Conservation (phyloP, 2,113 vertebrate genomes). For the Colossoma macropomum region DNA sequence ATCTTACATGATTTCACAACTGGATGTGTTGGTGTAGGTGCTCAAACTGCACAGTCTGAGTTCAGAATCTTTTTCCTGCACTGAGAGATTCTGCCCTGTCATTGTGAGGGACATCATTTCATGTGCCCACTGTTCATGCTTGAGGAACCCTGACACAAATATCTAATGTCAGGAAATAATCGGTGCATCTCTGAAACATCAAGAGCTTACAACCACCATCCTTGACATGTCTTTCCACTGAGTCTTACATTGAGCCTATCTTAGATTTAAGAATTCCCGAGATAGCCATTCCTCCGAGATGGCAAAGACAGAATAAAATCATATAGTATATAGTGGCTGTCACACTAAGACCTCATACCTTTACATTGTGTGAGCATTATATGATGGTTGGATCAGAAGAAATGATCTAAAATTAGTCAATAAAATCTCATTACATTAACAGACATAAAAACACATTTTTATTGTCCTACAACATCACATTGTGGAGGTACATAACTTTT, state of each 20-base stretch:
- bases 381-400: too few species aligned
- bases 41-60: background rate
- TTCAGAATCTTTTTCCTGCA: background rate
- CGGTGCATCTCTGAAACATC: constrained; percentile 3
- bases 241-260: background rate
- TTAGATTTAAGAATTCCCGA: background rate
- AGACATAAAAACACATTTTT: too few species aligned
- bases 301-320: background rate
- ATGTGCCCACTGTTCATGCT: background rate
- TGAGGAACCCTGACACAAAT: background rate
- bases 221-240: background rate
- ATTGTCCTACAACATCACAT: too few species aligned
- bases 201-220: background rate
- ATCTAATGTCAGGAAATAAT: constrained; percentile 5
- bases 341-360: background rate
- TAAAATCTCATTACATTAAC: too few species aligned
- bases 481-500: too few species aligned
- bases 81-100: background rate
- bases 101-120: background rate
- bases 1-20: background rate
- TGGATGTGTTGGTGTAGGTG: background rate
- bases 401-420: too few species aligned
- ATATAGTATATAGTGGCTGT: background rate
- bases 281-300: background rate
- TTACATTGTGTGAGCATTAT: too few species aligned